A percentile compares a stretch with the other conserved stretches of the same genome.
phyloP scores from a whole-genome alignment of 2,113 vertebrate genomes.

The Cariama cristata region DNA sequence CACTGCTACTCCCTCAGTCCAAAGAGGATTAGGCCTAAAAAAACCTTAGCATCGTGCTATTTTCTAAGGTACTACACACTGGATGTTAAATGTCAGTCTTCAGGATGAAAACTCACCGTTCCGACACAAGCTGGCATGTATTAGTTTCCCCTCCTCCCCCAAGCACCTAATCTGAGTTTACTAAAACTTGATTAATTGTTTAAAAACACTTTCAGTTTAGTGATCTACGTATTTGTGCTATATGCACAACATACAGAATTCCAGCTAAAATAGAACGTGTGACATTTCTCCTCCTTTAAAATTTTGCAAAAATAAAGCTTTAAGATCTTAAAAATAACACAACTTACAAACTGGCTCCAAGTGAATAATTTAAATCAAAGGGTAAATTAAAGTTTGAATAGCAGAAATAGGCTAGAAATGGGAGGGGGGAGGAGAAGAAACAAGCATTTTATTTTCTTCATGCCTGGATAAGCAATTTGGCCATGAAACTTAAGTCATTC shows the following conservation, averaged over 20 bases:
- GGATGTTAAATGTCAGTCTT: not conserved
- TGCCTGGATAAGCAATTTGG: constrained; percentile 78
- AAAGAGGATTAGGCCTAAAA: not conserved
- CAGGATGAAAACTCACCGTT: not conserved
- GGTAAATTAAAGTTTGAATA: constrained; percentile 25
- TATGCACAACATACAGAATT: not conserved
- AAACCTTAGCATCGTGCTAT: not conserved
- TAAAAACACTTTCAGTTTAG: not conserved
- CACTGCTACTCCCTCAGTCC: not conserved
- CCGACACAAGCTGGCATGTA: not conserved
- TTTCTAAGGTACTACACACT: not conserved
- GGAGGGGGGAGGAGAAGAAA: not conserved
- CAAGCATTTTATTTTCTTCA: constrained; percentile 68
- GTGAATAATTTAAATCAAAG: constrained; percentile 17
- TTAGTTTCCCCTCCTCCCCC: not conserved
- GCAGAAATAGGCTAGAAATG: not conserved
- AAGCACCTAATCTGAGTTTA: not conserved
- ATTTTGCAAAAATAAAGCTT: not conserved
- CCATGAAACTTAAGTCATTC: constrained; percentile 60
- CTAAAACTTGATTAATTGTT: not conserved
- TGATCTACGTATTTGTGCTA: not conserved
- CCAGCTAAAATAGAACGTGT: not conserved
- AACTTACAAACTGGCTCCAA: not conserved
- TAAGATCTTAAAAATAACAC: constrained; percentile 21
- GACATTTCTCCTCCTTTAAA: constrained; percentile 1